A percentile compares a stretch with the other conserved stretches of the same genome.
Conservation (phyloP, 1,140 invertebrate species). For the Lepidurus apus region DNA sequence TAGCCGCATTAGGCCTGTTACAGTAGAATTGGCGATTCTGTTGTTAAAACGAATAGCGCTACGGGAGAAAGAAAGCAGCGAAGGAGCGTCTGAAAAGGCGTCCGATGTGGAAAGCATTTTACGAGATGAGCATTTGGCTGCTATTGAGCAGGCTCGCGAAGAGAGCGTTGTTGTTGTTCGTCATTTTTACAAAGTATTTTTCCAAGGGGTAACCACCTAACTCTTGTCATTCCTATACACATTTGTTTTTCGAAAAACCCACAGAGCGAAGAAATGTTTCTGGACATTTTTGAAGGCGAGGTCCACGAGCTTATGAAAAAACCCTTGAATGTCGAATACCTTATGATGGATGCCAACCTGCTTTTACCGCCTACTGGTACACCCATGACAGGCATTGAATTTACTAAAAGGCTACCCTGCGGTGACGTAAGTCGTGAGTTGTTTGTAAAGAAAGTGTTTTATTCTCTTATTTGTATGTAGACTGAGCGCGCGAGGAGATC, state of each 20-base stretch:
- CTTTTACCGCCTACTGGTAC: conserved; percentile 93
- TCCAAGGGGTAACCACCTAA: neutral
- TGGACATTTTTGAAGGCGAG: conserved; percentile 99
- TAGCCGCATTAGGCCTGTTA: conserved; percentile 75
- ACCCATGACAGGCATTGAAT: conserved; percentile 91
- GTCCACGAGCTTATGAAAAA: conserved; percentile 82
- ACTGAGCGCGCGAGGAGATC: conserved; percentile 87
- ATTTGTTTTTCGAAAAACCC: neutral
- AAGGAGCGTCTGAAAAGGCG: conserved; percentile 45
- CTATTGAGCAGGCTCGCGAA: conserved; percentile 71
- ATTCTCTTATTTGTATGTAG: conserved; percentile 46
- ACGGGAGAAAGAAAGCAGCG: conserved; percentile 18
- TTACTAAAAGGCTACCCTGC: conserved; percentile 88
- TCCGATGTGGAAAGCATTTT: neutral
- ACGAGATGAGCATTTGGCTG: conserved; percentile 57
- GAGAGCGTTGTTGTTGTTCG: conserved; percentile 78
- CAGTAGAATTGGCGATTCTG: conserved; percentile 78
- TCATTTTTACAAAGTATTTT: conserved; percentile 80
- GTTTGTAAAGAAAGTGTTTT: neutral
- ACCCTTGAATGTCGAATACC: conserved; percentile 82
- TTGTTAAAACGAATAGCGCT: conserved; percentile 59
- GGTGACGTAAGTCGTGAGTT: conserved; percentile 64
- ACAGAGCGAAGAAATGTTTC: conserved; percentile 92
- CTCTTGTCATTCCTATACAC: neutral
- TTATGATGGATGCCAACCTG: conserved; percentile 95